phyloP scores from a whole-genome alignment of 2,888 invertebrate species.

The Deroplatys truncata region DNA sequence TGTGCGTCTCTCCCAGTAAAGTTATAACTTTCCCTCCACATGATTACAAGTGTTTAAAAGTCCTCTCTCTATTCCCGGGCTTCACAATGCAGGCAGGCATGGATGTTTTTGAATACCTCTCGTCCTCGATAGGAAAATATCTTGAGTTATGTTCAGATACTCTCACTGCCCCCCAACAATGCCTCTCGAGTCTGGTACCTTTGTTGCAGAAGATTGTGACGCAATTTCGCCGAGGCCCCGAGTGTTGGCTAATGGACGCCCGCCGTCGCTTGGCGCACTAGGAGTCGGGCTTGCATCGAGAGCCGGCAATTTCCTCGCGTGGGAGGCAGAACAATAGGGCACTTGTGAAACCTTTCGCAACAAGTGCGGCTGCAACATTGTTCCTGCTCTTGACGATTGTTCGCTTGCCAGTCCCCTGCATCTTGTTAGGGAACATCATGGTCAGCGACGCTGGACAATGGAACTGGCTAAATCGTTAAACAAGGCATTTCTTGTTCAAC shows the following conservation, averaged over 20 bases:
- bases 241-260: background rate
- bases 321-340: background rate
- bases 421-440: background rate
- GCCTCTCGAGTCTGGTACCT: background rate
- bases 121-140: no score
- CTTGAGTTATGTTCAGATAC: no score
- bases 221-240: background rate
- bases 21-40: background rate
- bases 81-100: background rate
- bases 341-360: background rate
- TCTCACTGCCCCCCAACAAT: no score
- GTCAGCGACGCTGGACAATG: background rate
- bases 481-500: background rate
- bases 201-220: background rate
- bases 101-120: no score
- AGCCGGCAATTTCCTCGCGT: conserved; percentile 9
- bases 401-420: background rate
- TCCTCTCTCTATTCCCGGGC: background rate
- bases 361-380: background rate
- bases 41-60: background rate
- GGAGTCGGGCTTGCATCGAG: background rate
- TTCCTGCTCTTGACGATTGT: background rate
- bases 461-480: no score
- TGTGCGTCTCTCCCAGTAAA: no score
- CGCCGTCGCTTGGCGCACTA: background rate